These are phyloP conservation scores for Augiades crinisus DNA, from an alignment of 2,888 invertebrate genomes.

Conservation along the genomic window DNA sequence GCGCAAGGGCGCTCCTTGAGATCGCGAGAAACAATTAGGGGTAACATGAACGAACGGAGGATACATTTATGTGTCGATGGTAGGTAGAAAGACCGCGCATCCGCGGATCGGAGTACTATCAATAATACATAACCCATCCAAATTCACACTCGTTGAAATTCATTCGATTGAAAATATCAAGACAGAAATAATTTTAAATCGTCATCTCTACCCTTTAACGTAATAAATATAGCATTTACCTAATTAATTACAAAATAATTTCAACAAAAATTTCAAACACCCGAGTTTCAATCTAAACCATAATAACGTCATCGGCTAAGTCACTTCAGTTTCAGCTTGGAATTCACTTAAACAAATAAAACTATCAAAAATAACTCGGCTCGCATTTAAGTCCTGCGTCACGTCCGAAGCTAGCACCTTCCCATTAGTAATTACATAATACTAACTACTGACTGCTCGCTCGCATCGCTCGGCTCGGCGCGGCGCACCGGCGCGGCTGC, in stretches of 20 bases:
- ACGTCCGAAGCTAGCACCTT: conserved; percentile 81
- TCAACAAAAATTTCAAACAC: conserved; percentile 80
- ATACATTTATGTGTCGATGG: conserved; percentile 21
- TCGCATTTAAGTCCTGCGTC: conserved; percentile 77
- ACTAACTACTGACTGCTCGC: conserved; percentile 77
- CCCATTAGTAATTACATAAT: conserved; percentile 78
- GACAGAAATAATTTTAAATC: conserved; percentile 79
- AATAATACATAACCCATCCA: conserved; percentile 56
- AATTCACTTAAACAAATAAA: conserved; percentile 80
- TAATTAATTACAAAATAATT: conserved; percentile 80
- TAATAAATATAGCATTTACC: conserved; percentile 78
- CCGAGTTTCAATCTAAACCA: conserved; percentile 67
- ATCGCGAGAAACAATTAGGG: conserved; percentile 7
- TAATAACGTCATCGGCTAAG: conserved; percentile 74
- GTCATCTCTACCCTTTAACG: conserved; percentile 71
- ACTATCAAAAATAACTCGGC: conserved; percentile 81
- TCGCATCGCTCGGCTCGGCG: conserved; percentile 47
- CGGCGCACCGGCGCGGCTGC: conserved; percentile 45
- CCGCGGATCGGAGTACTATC: conserved; percentile 44
- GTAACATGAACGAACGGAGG: conserved; percentile 12
- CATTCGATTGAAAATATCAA: conserved; percentile 72
- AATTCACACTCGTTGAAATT: conserved; percentile 60
- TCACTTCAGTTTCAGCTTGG: conserved; percentile 74
- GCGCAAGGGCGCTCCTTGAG: conserved; percentile 19
- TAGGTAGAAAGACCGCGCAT: conserved; percentile 37